phyloP scores from a whole-genome alignment of 2,888 invertebrate genomes.

The Pammene aurita region DNA sequence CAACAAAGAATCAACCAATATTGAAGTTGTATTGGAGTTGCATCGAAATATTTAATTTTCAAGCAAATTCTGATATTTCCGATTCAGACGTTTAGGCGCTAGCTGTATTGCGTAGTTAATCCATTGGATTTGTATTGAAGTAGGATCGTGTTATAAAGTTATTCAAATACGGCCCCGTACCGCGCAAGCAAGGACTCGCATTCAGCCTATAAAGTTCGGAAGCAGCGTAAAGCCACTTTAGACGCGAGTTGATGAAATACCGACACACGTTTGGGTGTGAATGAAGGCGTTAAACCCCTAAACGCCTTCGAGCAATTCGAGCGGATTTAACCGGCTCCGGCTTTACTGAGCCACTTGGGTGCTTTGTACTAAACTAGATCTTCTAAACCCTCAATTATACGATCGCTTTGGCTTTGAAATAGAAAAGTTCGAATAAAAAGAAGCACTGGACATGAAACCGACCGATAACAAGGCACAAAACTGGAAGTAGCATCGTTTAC shows the following conservation, averaged over 20 bases:
- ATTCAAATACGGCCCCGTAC: no score
- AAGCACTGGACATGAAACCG: neutral
- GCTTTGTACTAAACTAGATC: constrained; percentile 10
- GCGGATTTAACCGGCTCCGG: constrained; percentile 18
- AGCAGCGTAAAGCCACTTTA: constrained; percentile 18
- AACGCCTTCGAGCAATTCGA: constrained; percentile 15
- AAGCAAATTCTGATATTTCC: no score
- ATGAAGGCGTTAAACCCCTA: constrained; percentile 33
- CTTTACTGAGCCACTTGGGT: constrained; percentile 18
- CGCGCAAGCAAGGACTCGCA: no score
- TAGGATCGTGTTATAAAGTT: no score
- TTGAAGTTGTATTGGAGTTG: no score
- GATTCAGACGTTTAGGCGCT: no score
- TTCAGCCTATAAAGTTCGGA: neutral
- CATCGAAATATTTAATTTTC: no score
- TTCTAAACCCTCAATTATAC: constrained; percentile 16
- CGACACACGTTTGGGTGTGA: constrained; percentile 32
- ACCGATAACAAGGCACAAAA: neutral
- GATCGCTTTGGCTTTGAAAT: neutral
- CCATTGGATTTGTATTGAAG: no score
- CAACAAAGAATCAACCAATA: no score
- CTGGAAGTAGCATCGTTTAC: neutral
- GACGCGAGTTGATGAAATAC: constrained; percentile 36
- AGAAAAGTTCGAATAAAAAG: neutral
- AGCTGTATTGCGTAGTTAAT: no score